Percentiles rank a stretch among this genome's conserved stretches.
Evolutionary conservation across 1,140 invertebrate genomes (phyloP).

Genomic region (Paralvinella palmiformis): DNA sequence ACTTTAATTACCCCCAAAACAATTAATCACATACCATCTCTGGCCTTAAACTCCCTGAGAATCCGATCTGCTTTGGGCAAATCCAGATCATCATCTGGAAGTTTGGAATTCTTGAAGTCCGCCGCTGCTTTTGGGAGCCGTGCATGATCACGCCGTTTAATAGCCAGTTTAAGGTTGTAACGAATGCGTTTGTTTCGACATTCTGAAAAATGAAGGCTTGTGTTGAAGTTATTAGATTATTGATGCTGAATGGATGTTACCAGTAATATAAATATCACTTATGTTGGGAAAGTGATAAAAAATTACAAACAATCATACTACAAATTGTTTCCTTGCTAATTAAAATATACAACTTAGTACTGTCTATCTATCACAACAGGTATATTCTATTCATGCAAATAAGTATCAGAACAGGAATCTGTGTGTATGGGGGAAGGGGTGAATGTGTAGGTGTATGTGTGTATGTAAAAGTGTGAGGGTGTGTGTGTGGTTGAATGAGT

Average conservation of each 20-base stretch:
- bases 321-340: background rate
- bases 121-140: constrained; percentile 35
- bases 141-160: constrained; percentile 35
- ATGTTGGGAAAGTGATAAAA: background rate
- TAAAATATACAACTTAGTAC: background rate
- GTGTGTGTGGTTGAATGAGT: too few species aligned
- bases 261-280: background rate
- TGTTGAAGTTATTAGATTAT: background rate
- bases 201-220: too few species aligned
- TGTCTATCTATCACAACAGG: background rate
- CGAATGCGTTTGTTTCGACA: constrained; percentile 33
- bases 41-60: constrained; percentile 33
- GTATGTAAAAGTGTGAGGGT: too few species aligned
- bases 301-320: background rate
- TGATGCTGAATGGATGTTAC: background rate
- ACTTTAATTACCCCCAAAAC: too few species aligned
- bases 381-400: too few species aligned
- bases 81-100: constrained; percentile 43
- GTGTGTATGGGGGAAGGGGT: too few species aligned
- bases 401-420: too few species aligned
- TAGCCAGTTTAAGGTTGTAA: constrained; percentile 43
- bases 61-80: constrained; percentile 37
- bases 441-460: too few species aligned
- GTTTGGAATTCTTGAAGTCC: constrained; percentile 42
- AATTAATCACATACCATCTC: constrained; percentile 36